These are phyloP conservation scores for Eupithecia abbreviata DNA, from an alignment of 2,888 invertebrate genomes.

Conservation along the genomic window DNA sequence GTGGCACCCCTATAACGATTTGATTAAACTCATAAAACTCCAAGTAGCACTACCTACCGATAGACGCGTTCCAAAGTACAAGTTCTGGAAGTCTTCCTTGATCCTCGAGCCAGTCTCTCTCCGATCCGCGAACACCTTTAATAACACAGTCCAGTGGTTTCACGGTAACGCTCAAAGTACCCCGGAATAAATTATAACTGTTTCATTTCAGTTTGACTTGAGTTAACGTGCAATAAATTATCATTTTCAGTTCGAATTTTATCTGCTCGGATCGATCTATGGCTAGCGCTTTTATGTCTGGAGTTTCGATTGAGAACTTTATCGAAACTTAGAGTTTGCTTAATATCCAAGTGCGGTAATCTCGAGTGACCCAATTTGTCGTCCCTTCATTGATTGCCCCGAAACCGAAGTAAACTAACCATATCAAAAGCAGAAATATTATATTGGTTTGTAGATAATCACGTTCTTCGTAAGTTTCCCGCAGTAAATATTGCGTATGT, in stretches of 20 bases:
- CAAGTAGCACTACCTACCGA: slow-evolving; percentile 54
- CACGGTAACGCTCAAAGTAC: slow-evolving; percentile 70
- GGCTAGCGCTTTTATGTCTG: neutral
- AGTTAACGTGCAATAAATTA: slow-evolving; percentile 22
- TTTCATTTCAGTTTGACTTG: slow-evolving; percentile 46
- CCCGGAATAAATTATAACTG: slow-evolving; percentile 68
- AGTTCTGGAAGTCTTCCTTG: slow-evolving; percentile 54
- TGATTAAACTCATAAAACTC: slow-evolving; percentile 81
- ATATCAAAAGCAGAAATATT: slow-evolving; percentile 33
- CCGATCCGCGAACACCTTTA: slow-evolving; percentile 69
- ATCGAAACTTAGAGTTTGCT: slow-evolving; percentile 11
- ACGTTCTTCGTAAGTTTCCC: slow-evolving; percentile 45
- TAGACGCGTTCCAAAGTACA: slow-evolving; percentile 37
- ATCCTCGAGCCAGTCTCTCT: slow-evolving; percentile 58
- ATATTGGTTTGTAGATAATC: slow-evolving; percentile 34
- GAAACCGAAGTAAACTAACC: slow-evolving; percentile 21
- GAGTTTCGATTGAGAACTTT: neutral
- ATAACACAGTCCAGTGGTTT: slow-evolving; percentile 79
- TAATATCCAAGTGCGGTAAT: slow-evolving; percentile 15
- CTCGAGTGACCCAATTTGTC: slow-evolving; percentile 22
- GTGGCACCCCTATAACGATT: slow-evolving; percentile 76
- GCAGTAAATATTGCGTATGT: slow-evolving; percentile 52
- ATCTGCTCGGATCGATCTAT: neutral
- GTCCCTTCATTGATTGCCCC: slow-evolving; percentile 18
- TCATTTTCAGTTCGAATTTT: slow-evolving; percentile 13